Evolutionary conservation across 2,888 invertebrate species (phyloP).

Genomic region (Phorcus lineatus): DNA sequence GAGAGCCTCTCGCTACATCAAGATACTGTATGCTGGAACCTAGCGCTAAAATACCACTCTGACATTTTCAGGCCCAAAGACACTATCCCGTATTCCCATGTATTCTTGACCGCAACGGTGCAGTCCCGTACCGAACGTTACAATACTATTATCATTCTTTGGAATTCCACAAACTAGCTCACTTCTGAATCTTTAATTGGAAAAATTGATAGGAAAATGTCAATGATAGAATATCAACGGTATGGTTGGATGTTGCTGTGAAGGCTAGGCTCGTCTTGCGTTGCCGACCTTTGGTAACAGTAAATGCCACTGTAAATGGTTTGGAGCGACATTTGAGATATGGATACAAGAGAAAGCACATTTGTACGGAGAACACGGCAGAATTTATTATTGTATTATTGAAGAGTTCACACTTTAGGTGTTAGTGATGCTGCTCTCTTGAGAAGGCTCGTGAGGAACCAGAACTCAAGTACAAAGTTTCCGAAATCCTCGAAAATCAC

Average conservation of each 20-base stretch:
- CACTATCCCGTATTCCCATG: not conserved
- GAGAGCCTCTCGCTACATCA: slow-evolving; percentile 30
- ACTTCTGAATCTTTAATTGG: slow-evolving; percentile 24
- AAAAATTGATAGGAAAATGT: slow-evolving; percentile 24
- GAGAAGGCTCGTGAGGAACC: too few relatives aligned
- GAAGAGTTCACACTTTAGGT: too few relatives aligned
- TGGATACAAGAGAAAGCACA: not conserved
- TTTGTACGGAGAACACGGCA: not conserved
- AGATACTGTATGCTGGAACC: slow-evolving; percentile 12
- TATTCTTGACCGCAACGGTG: slow-evolving; percentile 18
- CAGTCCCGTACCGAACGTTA: not conserved
- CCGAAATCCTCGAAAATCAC: too few relatives aligned
- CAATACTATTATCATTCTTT: slow-evolving; percentile 18
- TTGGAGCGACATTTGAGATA: slow-evolving; percentile 1
- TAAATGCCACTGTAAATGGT: slow-evolving; percentile 18
- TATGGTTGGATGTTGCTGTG: not conserved
- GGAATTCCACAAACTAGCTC: slow-evolving; percentile 5
- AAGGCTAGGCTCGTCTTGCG: not conserved
- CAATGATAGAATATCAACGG: slow-evolving; percentile 6
- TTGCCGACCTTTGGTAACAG: slow-evolving; percentile 13
- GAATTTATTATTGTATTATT: too few relatives aligned
- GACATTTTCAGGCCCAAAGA: slow-evolving; percentile 45
- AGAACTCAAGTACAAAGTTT: too few relatives aligned
- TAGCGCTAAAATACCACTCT: slow-evolving; percentile 50
- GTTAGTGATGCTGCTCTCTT: too few relatives aligned